Evolutionary conservation across 2,888 invertebrate genomes (phyloP), one percentile per base, ranked within the genome.

Genomic region (Ligdia adustata): DNA sequence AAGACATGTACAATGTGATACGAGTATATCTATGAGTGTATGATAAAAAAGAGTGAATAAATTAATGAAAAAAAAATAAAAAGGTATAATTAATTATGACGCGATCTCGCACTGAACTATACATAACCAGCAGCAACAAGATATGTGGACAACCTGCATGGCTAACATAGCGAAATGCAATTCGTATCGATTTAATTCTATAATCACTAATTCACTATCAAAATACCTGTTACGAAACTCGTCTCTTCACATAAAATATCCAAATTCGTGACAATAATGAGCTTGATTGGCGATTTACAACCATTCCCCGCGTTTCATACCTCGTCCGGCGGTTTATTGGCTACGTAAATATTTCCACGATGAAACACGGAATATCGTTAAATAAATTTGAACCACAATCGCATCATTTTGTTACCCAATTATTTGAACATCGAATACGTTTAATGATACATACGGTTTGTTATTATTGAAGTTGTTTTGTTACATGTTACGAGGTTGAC

Each of bases 251-350:
- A 16, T 24, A 24, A 44, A 44, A 37, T 37, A 37, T 12, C 24
- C 35, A 11, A 28, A 12, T 6, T 13, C 20, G 9, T 12, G 18
- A 34, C 35, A 34, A 37, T 43, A 35, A 43, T 35, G 35, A 44
- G 13, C 24, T 44, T 32, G 37, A 37, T 44, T 44, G 26, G 6
- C 31, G 20, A 39, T 46, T 46, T 28, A 33, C 14, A 34, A 15
- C 22, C 39, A 28, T 44, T 46, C 37, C 13, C 27, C 45, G 26
- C 32, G 16, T 32, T 24, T 31, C 31, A 9, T 24, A 34, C 39
- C 28, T 40, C 34, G 24, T 22, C 28, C 11, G 39, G 20, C 22
- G 24, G 26, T 38, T 46, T 46, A 46, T 34, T 47, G 33, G 9
- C n/a, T 40, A 13, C 40, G 18, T 44, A 18, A 47, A 47, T 40